These are phyloP conservation scores for Sterna hirundo DNA, from an alignment of 2,113 vertebrate species.

Conservation along the genomic window DNA sequence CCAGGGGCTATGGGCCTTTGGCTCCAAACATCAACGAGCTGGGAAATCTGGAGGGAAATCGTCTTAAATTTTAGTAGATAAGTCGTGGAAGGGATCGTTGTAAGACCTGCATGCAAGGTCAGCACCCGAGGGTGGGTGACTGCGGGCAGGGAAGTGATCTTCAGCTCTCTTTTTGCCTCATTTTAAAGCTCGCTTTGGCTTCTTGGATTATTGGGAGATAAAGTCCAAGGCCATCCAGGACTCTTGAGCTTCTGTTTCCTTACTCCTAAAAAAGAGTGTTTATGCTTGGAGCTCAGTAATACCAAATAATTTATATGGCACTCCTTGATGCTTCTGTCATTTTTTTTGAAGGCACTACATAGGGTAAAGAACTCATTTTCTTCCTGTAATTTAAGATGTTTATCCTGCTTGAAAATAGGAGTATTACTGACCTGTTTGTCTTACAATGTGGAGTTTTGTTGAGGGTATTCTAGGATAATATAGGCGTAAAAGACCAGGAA, in stretches of 20 bases:
- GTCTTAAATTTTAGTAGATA: background rate
- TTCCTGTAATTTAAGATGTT: background rate
- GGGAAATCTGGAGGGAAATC: background rate
- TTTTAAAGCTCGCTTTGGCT: background rate
- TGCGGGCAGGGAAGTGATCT: background rate
- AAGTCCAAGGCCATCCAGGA: background rate
- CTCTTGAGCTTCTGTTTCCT: background rate
- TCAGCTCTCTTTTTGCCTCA: background rate
- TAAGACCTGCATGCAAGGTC: background rate
- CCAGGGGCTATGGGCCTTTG: background rate
- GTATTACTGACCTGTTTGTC: background rate
- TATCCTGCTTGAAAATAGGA: background rate
- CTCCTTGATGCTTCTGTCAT: background rate
- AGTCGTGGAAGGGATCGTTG: background rate
- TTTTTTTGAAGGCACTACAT: background rate
- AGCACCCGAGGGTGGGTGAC: background rate
- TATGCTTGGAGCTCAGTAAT: background rate
- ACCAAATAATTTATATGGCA: background rate
- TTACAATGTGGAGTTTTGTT: background rate
- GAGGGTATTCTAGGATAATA: background rate
- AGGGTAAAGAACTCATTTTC: background rate
- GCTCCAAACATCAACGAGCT: background rate
- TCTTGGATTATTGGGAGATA: background rate
- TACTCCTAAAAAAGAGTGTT: background rate
- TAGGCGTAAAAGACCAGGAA: background rate